These are phyloP conservation scores for Aphidius ervi DNA, from an alignment of 1,140 invertebrate genomes.

Conservation along the genomic window DNA sequence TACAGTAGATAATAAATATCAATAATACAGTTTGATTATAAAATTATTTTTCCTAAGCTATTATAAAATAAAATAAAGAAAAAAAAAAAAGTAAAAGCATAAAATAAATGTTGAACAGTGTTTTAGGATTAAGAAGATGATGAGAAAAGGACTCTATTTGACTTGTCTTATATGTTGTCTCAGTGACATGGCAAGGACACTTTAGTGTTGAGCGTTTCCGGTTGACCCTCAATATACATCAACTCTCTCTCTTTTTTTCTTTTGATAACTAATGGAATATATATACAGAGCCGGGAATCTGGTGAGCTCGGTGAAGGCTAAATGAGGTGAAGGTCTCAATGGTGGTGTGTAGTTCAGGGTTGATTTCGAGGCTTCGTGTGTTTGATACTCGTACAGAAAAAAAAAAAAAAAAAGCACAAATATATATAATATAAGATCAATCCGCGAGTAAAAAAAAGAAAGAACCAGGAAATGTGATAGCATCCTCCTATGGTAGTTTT, in stretches of 20 bases:
- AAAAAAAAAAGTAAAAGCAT: too few species aligned
- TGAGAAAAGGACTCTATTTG: too few species aligned
- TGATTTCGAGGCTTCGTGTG: not conserved
- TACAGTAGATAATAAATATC: too few species aligned
- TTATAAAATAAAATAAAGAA: too few species aligned
- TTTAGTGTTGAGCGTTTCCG: conserved; percentile 14
- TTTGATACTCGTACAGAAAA: conserved; percentile 1
- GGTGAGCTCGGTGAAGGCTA: conserved; percentile 50
- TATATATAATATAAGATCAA: not conserved
- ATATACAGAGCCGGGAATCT: conserved; percentile 36
- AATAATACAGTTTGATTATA: too few species aligned
- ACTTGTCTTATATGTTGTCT: too few species aligned
- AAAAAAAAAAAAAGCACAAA: not conserved
- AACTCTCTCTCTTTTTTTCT: not conserved
- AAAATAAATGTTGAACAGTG: too few species aligned
- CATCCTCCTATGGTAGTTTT: not conserved
- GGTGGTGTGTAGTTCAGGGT: conserved; percentile 1
- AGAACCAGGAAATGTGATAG: conserved; percentile 6
- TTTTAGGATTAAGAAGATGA: too few species aligned
- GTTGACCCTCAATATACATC: conserved; percentile 9
- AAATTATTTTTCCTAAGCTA: too few species aligned
- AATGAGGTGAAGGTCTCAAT: conserved; percentile 52
- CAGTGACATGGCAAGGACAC: not conserved
- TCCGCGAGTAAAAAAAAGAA: not conserved
- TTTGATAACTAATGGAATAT: not conserved